Conservation (phyloP, 2,113 vertebrate species). For the Eptesicus fuscus region DNA sequence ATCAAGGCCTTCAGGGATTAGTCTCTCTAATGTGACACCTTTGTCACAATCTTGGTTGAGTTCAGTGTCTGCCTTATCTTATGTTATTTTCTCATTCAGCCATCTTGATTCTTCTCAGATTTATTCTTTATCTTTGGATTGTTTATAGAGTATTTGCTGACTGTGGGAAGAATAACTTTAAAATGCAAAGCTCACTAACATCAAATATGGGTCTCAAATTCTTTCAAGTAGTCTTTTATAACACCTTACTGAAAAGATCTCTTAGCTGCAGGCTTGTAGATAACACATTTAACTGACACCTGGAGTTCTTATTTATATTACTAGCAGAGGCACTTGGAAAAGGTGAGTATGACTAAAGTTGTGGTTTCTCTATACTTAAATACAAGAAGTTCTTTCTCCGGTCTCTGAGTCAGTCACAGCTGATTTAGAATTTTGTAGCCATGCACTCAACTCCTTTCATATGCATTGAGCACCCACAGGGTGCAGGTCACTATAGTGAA, state of each 20-base stretch:
- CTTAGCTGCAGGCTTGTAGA: neutral
- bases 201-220: conserved; percentile 11
- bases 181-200: conserved; percentile 19
- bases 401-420: neutral
- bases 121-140: conserved; percentile 13
- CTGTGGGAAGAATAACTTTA: conserved; percentile 33
- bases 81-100: neutral
- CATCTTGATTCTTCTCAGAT: neutral
- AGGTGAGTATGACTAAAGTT: neutral
- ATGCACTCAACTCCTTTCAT: neutral
- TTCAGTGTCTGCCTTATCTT: neutral
- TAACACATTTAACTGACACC: neutral
- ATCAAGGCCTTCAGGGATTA: neutral
- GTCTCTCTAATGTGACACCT: neutral
- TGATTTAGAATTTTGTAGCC: neutral
- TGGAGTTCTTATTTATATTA: neutral
- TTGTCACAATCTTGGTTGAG: neutral
- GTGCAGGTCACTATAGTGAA: neutral
- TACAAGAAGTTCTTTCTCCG: neutral
- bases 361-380: neutral
- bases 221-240: conserved; percentile 7
- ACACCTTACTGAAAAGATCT: neutral
- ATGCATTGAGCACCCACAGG: neutral
- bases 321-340: neutral
- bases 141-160: conserved; percentile 36